Conservation (phyloP, 2,113 vertebrate species). For the Hemicordylus capensis region DNA sequence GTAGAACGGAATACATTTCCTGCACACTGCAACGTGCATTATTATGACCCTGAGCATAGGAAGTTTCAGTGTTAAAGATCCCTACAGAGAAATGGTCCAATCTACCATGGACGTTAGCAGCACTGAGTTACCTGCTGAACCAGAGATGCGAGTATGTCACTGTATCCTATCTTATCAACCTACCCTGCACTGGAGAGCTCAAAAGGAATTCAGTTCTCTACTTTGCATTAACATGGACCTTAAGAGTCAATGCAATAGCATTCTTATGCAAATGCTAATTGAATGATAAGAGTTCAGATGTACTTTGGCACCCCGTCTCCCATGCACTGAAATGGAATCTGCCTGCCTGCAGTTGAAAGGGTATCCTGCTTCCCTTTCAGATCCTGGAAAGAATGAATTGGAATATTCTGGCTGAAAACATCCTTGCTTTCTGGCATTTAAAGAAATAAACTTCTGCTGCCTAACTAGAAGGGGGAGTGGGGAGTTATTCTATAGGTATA, state of each 20-base stretch:
- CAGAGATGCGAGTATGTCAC: background rate
- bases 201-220: constrained; percentile 33
- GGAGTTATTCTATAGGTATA: background rate
- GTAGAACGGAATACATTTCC: background rate
- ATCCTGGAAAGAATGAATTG: constrained; percentile 34
- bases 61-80: constrained; percentile 29
- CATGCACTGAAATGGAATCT: constrained; percentile 28
- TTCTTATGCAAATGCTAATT: constrained; percentile 39
- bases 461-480: background rate
- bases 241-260: constrained; percentile 50
- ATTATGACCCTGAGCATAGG: background rate
- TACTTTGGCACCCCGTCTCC: background rate
- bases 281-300: constrained; percentile 36
- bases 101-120: constrained; percentile 10
- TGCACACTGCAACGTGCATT: background rate
- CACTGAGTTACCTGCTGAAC: constrained; percentile 5
- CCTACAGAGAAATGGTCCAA: constrained; percentile 35
- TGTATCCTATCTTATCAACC: constrained; percentile 10
- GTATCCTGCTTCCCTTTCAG: constrained; percentile 34
- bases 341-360: constrained; percentile 49
- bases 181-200: background rate
- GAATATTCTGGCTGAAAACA: constrained; percentile 38
- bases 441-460: constrained; percentile 30
- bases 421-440: constrained; percentile 20
- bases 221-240: fast-evolving